These are phyloP conservation scores for Xylota sylvarum DNA, from an alignment of 2,888 invertebrate species.

Conservation along the genomic window DNA sequence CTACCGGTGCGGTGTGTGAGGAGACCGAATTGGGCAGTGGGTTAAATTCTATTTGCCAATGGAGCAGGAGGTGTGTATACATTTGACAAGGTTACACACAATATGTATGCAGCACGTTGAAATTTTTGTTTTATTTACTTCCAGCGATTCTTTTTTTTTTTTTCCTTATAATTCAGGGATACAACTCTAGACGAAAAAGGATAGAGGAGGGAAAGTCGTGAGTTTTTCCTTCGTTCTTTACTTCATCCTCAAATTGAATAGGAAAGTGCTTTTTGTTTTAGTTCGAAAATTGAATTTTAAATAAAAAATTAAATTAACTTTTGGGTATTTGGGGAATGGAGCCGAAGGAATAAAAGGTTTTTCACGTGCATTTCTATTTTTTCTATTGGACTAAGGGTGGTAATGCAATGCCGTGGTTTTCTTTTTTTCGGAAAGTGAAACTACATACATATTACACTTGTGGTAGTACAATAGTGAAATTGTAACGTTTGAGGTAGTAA, in stretches of 20 bases:
- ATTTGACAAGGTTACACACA: constrained; percentile 63
- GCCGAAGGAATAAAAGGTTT: constrained; percentile 73
- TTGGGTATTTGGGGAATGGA: constrained; percentile 81
- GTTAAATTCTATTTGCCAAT: constrained; percentile 67
- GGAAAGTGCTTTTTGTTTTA: constrained; percentile 83
- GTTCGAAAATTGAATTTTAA: constrained; percentile 84
- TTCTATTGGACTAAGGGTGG: constrained; percentile 5
- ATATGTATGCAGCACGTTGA: constrained; percentile 32
- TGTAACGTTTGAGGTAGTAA: not conserved
- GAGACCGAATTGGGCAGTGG: constrained; percentile 65
- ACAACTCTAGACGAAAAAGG: constrained; percentile 4
- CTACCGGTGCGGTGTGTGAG: constrained; percentile 22
- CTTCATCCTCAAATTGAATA: constrained; percentile 76
- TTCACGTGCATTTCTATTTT: constrained; percentile 51
- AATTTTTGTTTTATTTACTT: constrained; percentile 69
- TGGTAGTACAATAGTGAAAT: not conserved
- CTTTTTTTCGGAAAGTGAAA: constrained; percentile 33
- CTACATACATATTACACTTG: constrained; percentile 1
- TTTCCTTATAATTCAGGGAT: constrained; percentile 33
- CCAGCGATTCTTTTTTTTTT: constrained; percentile 38
- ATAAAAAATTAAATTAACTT: constrained; percentile 83
- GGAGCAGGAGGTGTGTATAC: constrained; percentile 47
- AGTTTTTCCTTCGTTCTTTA: constrained; percentile 60
- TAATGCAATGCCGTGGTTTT: constrained; percentile 13
- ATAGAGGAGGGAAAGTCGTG: constrained; percentile 44